Base-by-base conservation (phyloP, 2,113 vertebrate species). In the Tyrannus savana region DNA sequence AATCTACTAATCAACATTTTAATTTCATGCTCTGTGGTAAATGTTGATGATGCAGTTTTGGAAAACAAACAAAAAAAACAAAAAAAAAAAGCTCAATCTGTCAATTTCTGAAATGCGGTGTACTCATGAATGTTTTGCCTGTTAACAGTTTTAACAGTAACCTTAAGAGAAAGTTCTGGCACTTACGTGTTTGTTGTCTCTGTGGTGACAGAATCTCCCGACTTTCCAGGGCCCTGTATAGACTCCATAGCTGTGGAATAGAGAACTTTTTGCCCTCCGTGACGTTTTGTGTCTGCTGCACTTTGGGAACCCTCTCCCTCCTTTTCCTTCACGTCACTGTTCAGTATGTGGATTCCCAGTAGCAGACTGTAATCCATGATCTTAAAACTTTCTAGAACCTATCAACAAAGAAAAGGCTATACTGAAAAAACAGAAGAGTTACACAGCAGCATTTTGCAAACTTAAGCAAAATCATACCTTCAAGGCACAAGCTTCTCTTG, bases 311-410 rank as follows among this genome's bases (percentile, higher is more conserved):
- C 92, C 49, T 99, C 99, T 12, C 94, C 98, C 41, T 98, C 98
- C 92, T 97, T 98, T 23, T 99, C 99, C 95, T 98, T 98, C 55
- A 97, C 96, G 67, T 96, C 97, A 55, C 98, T 98, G 93, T 99
- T 99, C 96, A 99, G 91, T 68, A 99, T 96, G 25, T 99, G 99
- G 82, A 99, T 98, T 44, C 99, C 99, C 86, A 99, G 97, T 83
- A 99, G 97, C 87, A 99, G 97, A 96, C 99, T 99, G 96, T 99
- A 99, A 97, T 99, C 99, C 99, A 99, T 99, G 95, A 99, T 99
- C 97, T 99, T 99, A 97, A 99, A 99, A 90, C 99, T 99, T 98
- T 99, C 99, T 91, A 99, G 97, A 46, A 99, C 99, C 99, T 99
- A 91, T 31, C 3, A 19, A 72, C 76, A 73, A 78, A 93, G 58